Base-by-base conservation (phyloP, 1,140 invertebrate species). In the Doryteuthis pealeii region DNA sequence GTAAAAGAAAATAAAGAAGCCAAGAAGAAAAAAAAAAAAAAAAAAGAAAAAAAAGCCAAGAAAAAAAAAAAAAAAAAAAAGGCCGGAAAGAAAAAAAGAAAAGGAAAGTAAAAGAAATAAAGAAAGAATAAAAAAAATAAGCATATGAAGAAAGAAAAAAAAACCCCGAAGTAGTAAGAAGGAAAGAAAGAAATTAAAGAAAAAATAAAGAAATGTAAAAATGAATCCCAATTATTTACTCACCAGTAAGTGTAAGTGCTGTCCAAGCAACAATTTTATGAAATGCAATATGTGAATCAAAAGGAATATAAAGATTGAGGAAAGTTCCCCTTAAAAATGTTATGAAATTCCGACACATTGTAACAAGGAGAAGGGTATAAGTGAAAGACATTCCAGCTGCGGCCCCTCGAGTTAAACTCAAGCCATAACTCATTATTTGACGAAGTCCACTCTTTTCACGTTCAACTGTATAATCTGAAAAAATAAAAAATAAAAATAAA, bases 211-310 rank as follows among this genome's bases (percentile, higher is more conserved):
- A 40, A 40, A 40, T 5, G 3, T 5, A 40, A 40, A 10, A 40
- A 40, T 5, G 35, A 40, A 40, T 40, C 10, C n/a, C n/a, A n/a
- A n/a, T n/a, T n/a, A n/a, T n/a, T 22, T 18, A 70, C 81, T 80
- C 79, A 89, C 89, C 80, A 66, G 88, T 87, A 87, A 99, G 99
- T 88, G 99, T 97, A 0, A 98, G 89, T 0, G 96, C 97, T 0
- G 97, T 99, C 82, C 96, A 96, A 0, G 97, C 98, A 0, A 96
- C 96, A 66, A 99, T 96, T 89, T 99, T 99, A 87, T 99, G 98
- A 85, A 99, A 99, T 81, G 97, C 95, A 28, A 99, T 96, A 79
- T 98, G 95, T 0, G 97, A 95, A 86, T 99, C 98, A 26, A 99
- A 89, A 0, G 98, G 98, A 70, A 99, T 97, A 87, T 99, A 99